Evolutionary conservation across 1,140 invertebrate genomes (phyloP).

Genomic region (Drosophila burlai): DNA sequence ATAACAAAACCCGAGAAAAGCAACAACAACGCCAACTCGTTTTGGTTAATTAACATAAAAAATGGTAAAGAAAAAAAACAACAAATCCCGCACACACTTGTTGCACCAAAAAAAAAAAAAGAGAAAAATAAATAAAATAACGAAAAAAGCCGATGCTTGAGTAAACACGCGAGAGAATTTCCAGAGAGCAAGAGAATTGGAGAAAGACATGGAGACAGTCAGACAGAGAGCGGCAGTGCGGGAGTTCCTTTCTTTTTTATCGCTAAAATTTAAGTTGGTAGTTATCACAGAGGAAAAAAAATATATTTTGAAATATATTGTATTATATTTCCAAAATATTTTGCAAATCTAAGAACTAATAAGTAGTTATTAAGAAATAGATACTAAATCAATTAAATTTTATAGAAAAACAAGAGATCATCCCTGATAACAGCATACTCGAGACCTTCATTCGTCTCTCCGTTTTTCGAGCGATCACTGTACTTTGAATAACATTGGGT

Average conservation of each 20-base stretch:
- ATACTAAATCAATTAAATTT: not conserved
- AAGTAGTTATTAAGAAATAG: not conserved
- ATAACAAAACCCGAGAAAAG: slow-evolving; percentile 47
- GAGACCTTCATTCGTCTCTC: not conserved
- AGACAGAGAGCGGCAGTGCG: not conserved
- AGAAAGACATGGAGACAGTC: not conserved
- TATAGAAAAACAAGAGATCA: not conserved
- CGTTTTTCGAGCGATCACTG: slow-evolving; percentile 10
- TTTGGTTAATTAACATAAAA: slow-evolving; percentile 79
- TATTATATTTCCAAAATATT: no score
- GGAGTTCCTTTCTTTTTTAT: slow-evolving; percentile 35
- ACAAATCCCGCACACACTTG: slow-evolving; percentile 64
- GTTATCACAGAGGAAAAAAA: not conserved
- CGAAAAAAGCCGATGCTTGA: slow-evolving; percentile 48
- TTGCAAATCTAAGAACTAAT: not conserved
- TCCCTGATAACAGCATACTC: not conserved
- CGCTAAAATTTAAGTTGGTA: slow-evolving; percentile 21
- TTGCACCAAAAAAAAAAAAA: slow-evolving; percentile 50
- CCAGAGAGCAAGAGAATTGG: slow-evolving; percentile 12
- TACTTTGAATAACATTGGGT: slow-evolving; percentile 22
- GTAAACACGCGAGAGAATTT: slow-evolving; percentile 56
- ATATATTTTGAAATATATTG: not conserved
- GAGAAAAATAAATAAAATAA: slow-evolving; percentile 39
- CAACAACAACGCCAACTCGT: slow-evolving; percentile 53
- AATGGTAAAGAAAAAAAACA: slow-evolving; percentile 47